Conservation (phyloP, 2,888 invertebrate genomes). For the Conus canariensis region DNA sequence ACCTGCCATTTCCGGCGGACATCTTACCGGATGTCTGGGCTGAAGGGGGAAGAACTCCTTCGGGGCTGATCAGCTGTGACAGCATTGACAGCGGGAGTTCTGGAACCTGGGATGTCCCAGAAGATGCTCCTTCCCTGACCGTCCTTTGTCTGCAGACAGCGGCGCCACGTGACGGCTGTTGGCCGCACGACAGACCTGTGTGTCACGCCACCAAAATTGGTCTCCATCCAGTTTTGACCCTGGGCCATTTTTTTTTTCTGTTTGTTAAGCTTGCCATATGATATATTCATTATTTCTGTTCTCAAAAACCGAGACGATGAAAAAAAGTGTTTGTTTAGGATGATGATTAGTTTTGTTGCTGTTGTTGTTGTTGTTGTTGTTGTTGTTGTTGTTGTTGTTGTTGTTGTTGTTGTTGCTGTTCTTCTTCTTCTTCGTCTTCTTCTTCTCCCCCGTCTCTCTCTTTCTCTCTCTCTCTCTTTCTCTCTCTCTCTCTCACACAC, state of each 20-base stretch:
- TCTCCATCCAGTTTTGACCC: background rate
- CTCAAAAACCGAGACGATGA: no score
- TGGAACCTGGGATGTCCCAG: conserved; percentile 24
- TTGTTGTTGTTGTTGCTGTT: no score
- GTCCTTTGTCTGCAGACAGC: conserved; percentile 20
- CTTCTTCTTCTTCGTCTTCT: background rate
- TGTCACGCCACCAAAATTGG: background rate
- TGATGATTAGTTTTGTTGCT: no score
- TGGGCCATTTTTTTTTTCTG: background rate
- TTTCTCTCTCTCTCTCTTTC: background rate
- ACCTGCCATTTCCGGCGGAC: conserved; percentile 45
- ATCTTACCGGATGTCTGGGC: conserved; percentile 36
- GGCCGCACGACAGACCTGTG: background rate
- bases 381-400: no score
- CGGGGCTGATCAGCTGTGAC: conserved; percentile 17
- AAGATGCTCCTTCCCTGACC: background rate
- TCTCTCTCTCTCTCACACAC: background rate
- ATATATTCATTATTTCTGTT: no score
- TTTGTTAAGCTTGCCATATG: background rate
- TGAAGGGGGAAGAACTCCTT: conserved; percentile 22
- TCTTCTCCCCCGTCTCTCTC: background rate
- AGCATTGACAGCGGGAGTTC: conserved; percentile 35
- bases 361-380: no score
- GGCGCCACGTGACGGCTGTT: background rate
- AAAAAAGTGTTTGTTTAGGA: no score